Conservation (phyloP, 2,113 vertebrate species). For the Hypomesus transpacificus region DNA sequence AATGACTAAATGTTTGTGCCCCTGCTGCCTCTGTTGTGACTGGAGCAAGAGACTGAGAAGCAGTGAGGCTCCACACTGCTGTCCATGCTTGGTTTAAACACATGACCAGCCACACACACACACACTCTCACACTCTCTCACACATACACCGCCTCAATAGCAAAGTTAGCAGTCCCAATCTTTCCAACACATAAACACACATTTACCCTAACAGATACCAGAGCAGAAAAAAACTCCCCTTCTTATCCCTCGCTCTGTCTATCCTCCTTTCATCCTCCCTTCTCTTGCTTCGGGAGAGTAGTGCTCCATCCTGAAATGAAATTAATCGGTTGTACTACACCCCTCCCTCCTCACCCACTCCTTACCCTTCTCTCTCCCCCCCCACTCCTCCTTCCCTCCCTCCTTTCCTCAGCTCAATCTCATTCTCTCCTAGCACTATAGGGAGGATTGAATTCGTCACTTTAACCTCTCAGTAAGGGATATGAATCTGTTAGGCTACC, state of each 20-base stretch:
- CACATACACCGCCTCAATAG: constrained; percentile 6
- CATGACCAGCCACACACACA: not conserved
- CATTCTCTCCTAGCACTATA: constrained; percentile 55
- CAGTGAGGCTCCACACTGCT: too few species aligned
- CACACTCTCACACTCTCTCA: not conserved
- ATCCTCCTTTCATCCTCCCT: not conserved
- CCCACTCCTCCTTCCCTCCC: not conserved
- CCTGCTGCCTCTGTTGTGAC: too few species aligned
- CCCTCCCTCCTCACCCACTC: constrained; percentile 30
- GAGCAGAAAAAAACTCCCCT: constrained; percentile 29
- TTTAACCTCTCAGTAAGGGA: constrained; percentile 67
- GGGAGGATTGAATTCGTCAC: constrained; percentile 59
- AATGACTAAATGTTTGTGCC: too few species aligned
- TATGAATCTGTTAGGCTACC: constrained; percentile 64
- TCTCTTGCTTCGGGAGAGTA: constrained; percentile 45
- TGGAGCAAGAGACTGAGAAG: too few species aligned
- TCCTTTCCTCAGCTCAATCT: constrained; percentile 49
- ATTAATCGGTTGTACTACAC: constrained; percentile 69
- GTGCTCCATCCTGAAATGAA: constrained; percentile 62
- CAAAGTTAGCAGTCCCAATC: constrained; percentile 42
- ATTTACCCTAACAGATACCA: constrained; percentile 63
- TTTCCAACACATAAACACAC: constrained; percentile 52
- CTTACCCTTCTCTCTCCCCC: not conserved
- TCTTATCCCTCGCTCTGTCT: constrained; percentile 35
- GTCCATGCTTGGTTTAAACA: too few species aligned